Evolutionary conservation across 1,140 invertebrate genomes (phyloP).

Genomic region (Battus philenor): DNA sequence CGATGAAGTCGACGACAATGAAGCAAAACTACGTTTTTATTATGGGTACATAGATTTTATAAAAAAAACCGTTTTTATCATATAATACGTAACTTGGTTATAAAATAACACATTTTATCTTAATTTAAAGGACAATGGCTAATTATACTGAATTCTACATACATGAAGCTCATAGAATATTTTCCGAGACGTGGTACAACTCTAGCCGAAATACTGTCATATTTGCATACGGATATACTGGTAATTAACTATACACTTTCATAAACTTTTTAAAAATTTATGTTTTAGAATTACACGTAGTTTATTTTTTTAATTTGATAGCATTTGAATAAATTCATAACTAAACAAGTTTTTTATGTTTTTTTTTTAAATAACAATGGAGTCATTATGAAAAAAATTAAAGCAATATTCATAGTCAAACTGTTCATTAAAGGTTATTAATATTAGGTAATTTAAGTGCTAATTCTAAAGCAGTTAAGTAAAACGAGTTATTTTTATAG

Average conservation of each 20-base stretch:
- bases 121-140: conserved; percentile 45
- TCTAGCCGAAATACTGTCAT: conserved; percentile 35
- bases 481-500: no score
- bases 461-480: no score
- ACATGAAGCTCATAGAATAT: conserved; percentile 34
- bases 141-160: conserved; percentile 46
- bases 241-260: conserved; percentile 22
- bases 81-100: no score
- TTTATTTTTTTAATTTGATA: neutral
- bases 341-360: neutral
- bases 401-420: neutral
- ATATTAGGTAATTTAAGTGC: no score
- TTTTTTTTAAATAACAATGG: no score
- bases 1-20: conserved; percentile 24
- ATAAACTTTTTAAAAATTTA: neutral
- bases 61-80: neutral
- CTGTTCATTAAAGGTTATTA: no score
- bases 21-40: conserved; percentile 49
- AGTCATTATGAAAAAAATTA: no score
- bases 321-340: neutral
- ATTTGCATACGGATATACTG: conserved; percentile 56
- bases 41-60: conserved; percentile 29
- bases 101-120: conserved; percentile 6
- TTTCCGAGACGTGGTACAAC: conserved; percentile 43
- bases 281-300: neutral